These are phyloP conservation scores for Ramphastos sulfuratus DNA, from an alignment of 2,113 vertebrate species.

Conservation along the genomic window DNA sequence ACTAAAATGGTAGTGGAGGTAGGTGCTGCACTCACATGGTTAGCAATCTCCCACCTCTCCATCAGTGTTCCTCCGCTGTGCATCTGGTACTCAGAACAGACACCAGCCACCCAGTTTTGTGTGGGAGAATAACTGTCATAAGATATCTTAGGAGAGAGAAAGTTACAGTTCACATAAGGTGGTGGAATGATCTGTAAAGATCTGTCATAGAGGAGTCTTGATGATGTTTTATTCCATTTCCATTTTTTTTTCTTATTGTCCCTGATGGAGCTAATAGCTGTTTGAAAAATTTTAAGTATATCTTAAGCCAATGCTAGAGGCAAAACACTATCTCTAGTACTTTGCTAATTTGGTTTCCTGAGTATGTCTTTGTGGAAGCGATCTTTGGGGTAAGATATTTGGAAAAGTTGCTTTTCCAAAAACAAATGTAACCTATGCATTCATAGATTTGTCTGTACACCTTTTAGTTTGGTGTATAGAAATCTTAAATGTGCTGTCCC, in stretches of 20 bases:
- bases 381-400: not conserved
- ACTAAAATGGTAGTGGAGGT: not conserved
- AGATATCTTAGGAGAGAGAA: not conserved
- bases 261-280: not conserved
- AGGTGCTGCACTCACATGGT: accelerated
- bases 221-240: not conserved
- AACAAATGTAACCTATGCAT: not conserved
- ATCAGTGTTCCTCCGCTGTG: not conserved
- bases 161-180: not conserved
- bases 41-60: not conserved
- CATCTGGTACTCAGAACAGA: not conserved
- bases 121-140: not conserved
- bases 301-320: not conserved
- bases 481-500: not conserved
- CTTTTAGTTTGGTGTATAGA: not conserved
- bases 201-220: not conserved
- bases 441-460: not conserved
- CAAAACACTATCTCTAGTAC: not conserved
- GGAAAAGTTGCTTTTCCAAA: not conserved
- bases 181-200: not conserved
- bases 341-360: not conserved
- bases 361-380: not conserved
- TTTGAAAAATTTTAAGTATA: not conserved
- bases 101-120: not conserved
- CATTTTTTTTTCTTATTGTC: not conserved